A percentile compares a stretch with the other conserved stretches of the same genome.
These are phyloP conservation scores for Butastur rufipennis DNA, from an alignment of 2,113 vertebrate species.

Conservation along the genomic window DNA sequence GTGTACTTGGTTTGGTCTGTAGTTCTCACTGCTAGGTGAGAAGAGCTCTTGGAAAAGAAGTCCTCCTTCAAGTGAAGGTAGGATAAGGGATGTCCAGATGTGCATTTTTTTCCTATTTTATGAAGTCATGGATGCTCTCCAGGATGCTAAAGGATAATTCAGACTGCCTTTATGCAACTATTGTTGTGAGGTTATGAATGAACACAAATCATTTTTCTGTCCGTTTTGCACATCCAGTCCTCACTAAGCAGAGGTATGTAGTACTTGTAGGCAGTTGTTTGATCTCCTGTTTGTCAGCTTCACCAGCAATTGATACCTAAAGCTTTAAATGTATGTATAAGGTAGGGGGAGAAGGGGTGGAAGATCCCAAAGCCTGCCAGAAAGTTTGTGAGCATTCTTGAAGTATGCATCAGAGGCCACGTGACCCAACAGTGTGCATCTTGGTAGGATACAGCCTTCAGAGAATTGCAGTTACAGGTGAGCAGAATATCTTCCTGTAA, in stretches of 20 bases:
- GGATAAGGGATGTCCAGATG: not conserved
- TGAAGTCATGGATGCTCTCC: not conserved
- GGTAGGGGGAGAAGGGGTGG: not conserved
- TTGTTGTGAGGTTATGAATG: not conserved
- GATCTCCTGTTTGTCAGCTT: not conserved
- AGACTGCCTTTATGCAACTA: not conserved
- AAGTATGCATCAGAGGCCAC: slow-evolving; percentile 5
- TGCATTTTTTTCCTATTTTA: not conserved
- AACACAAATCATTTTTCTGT: not conserved
- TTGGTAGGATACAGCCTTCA: not conserved
- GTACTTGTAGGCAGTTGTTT: not conserved
- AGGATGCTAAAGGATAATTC: not conserved
- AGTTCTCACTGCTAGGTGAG: not conserved
- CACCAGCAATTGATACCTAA: not conserved
- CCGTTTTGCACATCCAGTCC: not conserved
- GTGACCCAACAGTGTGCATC: not conserved
- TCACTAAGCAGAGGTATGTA: not conserved
- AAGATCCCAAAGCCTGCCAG: not conserved
- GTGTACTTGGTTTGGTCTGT: not conserved
- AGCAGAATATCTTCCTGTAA: not conserved
- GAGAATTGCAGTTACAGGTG: not conserved
- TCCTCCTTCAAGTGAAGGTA: not conserved
- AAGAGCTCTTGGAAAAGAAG: not conserved
- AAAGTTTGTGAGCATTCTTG: not conserved
- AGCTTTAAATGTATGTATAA: not conserved